Evolutionary conservation across 2,797 vertebrate genomes (phyloP), one percentile per base, ranked within the genome.

Genomic region (Alca torda): DNA sequence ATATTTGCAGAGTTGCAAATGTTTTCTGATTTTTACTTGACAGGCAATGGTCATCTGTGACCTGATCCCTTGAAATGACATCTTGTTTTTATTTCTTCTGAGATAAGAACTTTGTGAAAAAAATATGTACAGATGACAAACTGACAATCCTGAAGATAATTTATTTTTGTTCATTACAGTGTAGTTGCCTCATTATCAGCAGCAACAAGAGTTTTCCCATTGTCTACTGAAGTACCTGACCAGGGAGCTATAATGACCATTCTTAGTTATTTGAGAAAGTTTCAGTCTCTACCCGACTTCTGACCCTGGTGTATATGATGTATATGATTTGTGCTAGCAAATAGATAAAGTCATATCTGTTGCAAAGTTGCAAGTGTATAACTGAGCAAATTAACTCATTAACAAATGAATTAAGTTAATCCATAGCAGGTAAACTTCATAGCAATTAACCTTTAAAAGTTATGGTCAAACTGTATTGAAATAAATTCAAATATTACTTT

Each of bases 401-500:
- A 48, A 48, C 46, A 48, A 48, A 48, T 48, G 46, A 93, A 37
- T 83, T 82, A 91, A 93, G 69, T 89, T 96, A 3, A 3, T 59
- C 77, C 35, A 35, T 51, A 93, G 61, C 56, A 88, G 74, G 70
- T 57, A 87, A 77, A 46, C 31, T 87, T 93, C 65, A 69, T 53
- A 92, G 67, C 25, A 75, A 60, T 70, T 87, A 90, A 94, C 41
- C 41, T 72, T 84, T 95, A 69, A 89, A 90, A 68, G 73, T 63
- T 83, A 24, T 56, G 74, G 51, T 65, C 60, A 57, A 74, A 78
- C 84, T 93, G 70, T 56, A 79, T 51, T 64, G 67, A 95, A 92
- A 85, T 90, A 89, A 82, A 70, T 89, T 50, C 77, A 74, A 89
- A n/a, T 92, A 88, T 76, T 94, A 77, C 81, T 94, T 93, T 95